Conservation (phyloP, 2,797 vertebrate genomes). For the Eidolon dupreanum region DNA sequence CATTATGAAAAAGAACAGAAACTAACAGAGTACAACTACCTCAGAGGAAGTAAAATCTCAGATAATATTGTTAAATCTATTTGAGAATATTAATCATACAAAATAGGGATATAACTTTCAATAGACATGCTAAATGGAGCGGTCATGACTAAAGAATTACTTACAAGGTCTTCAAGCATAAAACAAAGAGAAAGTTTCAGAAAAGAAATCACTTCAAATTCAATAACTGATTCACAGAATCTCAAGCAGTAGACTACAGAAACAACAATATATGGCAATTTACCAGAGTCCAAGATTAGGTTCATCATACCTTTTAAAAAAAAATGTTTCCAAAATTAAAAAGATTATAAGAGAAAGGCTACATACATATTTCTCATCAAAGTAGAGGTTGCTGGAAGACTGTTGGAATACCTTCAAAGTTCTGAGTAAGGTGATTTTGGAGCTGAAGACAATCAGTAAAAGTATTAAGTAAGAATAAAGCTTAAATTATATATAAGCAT, state of each 20-base stretch:
- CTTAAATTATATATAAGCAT: neutral
- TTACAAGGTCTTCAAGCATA: neutral
- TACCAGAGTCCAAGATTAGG: neutral
- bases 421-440: neutral
- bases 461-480: neutral
- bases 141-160: neutral
- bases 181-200: neutral
- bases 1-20: neutral
- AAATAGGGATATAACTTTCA: neutral
- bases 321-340: neutral
- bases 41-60: neutral
- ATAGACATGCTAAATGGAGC: neutral
- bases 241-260: neutral
- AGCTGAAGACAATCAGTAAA: neutral
- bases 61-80: neutral
- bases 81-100: neutral
- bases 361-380: neutral
- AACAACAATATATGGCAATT: neutral
- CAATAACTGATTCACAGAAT: neutral
- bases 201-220: neutral
- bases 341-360: neutral
- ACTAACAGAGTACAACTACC: neutral
- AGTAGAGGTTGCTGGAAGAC: neutral
- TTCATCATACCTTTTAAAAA: neutral
- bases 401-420: neutral